Evolutionary conservation across 2,113 vertebrate species (phyloP).

Genomic region (Glareola pratincola): DNA sequence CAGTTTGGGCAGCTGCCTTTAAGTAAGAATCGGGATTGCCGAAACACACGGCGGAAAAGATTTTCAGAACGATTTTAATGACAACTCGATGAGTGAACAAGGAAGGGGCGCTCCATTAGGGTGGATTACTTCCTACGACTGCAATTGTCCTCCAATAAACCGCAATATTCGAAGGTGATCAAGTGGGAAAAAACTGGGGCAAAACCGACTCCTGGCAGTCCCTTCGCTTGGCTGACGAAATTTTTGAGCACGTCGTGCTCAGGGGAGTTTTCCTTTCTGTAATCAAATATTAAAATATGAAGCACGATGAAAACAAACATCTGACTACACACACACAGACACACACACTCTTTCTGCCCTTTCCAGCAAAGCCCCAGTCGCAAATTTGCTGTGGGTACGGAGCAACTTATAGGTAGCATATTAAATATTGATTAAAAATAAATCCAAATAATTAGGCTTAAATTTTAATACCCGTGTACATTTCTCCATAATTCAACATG

Average conservation of each 20-base stretch:
- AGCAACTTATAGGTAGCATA: background rate
- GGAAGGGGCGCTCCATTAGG: background rate
- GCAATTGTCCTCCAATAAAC: background rate
- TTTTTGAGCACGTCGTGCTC: rapidly evolving
- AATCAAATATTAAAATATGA: background rate
- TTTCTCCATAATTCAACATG: background rate
- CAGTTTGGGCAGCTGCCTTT: background rate
- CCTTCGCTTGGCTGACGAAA: background rate
- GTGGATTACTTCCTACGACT: background rate
- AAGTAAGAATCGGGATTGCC: background rate
- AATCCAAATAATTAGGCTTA: slow-evolving; percentile 40
- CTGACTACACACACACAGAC: background rate
- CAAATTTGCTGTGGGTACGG: background rate
- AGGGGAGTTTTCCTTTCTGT: background rate
- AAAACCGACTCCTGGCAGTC: background rate
- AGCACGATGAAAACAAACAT: background rate
- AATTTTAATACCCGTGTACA: background rate
- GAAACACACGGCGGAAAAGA: background rate
- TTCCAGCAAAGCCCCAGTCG: background rate
- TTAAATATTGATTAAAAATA: slow-evolving; percentile 52
- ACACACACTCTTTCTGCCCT: background rate
- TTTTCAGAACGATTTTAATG: background rate
- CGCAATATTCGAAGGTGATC: background rate
- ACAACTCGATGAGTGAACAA: background rate
- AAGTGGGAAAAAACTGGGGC: background rate